Conservation (phyloP, 2,888 invertebrate species). For the Tortricodes alternella region DNA sequence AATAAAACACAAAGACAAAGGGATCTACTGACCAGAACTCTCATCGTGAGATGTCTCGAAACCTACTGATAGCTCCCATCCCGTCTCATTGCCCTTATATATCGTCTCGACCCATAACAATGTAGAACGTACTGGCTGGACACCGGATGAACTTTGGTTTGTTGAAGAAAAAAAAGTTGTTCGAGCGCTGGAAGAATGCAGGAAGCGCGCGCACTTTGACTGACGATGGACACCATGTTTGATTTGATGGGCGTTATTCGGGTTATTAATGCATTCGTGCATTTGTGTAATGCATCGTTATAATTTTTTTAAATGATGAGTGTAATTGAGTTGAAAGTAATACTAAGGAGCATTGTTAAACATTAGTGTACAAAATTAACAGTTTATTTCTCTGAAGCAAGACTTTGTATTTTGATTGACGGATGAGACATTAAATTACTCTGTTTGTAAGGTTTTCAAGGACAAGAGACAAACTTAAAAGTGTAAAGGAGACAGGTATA, state of each 20-base stretch:
- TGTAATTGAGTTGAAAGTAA: slow-evolving; percentile 12
- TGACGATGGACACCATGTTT: slow-evolving; percentile 25
- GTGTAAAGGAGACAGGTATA: too few species aligned
- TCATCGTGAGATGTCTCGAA: slow-evolving; percentile 34
- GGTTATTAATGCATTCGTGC: slow-evolving; percentile 16
- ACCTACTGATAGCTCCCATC: slow-evolving; percentile 34
- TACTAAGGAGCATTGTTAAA: too few species aligned
- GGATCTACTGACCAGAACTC: slow-evolving; percentile 35
- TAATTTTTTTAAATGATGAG: slow-evolving; percentile 11
- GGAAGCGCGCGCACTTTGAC: slow-evolving; percentile 35
- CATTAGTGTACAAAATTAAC: too few species aligned
- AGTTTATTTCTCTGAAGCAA: too few species aligned
- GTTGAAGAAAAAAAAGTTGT: slow-evolving; percentile 40
- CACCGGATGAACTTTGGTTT: slow-evolving; percentile 44
- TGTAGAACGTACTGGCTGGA: slow-evolving; percentile 44
- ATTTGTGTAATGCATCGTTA: slow-evolving; percentile 16
- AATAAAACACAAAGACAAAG: slow-evolving; percentile 3
- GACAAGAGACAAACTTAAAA: too few species aligned
- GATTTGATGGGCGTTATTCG: slow-evolving; percentile 11
- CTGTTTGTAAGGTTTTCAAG: too few species aligned
- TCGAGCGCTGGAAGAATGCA: slow-evolving; percentile 32
- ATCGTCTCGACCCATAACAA: slow-evolving; percentile 21
- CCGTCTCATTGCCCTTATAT: slow-evolving; percentile 31
- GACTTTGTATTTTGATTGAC: too few species aligned
- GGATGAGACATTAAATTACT: too few species aligned